phyloP scores from a whole-genome alignment of 2,888 invertebrate species.

The Gari tellinella region DNA sequence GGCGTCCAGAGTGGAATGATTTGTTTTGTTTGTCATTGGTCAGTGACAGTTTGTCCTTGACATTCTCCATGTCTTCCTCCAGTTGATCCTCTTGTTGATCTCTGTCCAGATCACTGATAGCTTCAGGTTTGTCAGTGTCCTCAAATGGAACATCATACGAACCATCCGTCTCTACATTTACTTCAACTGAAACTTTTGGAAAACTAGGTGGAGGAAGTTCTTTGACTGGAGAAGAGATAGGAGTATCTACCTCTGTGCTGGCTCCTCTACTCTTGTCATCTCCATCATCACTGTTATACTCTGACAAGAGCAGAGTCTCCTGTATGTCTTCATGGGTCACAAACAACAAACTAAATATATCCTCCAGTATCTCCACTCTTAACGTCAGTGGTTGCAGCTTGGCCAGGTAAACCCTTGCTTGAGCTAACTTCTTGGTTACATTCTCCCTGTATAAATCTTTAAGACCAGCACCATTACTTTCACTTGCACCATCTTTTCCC shows the following conservation, averaged over 20 bases:
- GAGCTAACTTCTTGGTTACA: slow-evolving; percentile 70
- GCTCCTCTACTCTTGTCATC: slow-evolving; percentile 56
- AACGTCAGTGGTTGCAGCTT: slow-evolving; percentile 79
- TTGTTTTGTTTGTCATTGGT: slow-evolving; percentile 2
- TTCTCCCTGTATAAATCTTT: slow-evolving; percentile 67
- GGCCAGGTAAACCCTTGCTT: slow-evolving; percentile 66
- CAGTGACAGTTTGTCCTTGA: slow-evolving; percentile 21
- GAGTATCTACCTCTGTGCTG: slow-evolving; percentile 39
- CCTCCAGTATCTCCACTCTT: slow-evolving; percentile 88
- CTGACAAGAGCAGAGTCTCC: slow-evolving; percentile 85
- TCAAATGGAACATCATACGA: slow-evolving; percentile 72
- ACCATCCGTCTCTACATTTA: slow-evolving; percentile 2
- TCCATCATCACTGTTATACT: slow-evolving; percentile 72
- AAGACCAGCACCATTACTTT: slow-evolving; percentile 41
- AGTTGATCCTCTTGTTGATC: slow-evolving; percentile 20
- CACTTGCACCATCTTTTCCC: slow-evolving; percentile 12
- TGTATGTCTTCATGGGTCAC: slow-evolving; percentile 88
- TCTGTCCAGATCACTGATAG: background rate
- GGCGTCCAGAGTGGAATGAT: slow-evolving; percentile 9
- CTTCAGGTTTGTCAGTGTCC: slow-evolving; percentile 12
- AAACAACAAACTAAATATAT: slow-evolving; percentile 90
- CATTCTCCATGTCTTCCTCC: slow-evolving; percentile 38
- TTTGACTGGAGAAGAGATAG: slow-evolving; percentile 39
- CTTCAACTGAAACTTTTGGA: background rate
- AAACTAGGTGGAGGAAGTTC: slow-evolving; percentile 18